Base-by-base conservation (phyloP, 2,113 vertebrate species). In the Ammodytes dubius region DNA sequence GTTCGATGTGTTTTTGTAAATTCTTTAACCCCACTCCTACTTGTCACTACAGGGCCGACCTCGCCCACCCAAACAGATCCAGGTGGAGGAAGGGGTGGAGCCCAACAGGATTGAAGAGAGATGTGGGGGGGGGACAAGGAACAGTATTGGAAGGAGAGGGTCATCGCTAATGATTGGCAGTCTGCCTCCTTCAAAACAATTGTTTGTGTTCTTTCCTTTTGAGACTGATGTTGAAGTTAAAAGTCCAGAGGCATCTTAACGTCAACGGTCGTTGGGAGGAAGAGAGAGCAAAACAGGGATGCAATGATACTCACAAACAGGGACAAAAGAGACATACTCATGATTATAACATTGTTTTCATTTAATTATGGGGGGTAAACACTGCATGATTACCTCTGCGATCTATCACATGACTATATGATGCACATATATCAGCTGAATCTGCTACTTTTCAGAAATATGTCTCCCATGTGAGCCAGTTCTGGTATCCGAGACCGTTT, bases 331-430 rank as follows among this genome's bases (percentile, higher is more conserved):
- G 77, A 85, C 79, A 74, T 76, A 84, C 87, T 90, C 72, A 83
- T 80, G 86, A 83, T 84, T 87, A 86, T 87, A 80, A 90, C 83
- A 87, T 74, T 45, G 81, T 77, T 80, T 85, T 82, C 83, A 84
- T 90, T 90, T 67, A 82, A 90, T 90, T 27, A 89, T 85, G 89
- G 82, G 88, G 88, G 82, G 74, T 45, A 69, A 88, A 87, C 83
- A 83, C 46, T 5, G 66, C 49, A 50, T 87, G 81, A 52, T 81
- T 82, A 83, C 82, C 75, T 65, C 85, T 72, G 71, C 54, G 64
- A 73, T 83, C 87, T 78, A 69, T 81, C 56, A 89, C 83, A 86
- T 61, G 57, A 79, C 77, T 73, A 81, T 60, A 81, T 85, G 77
- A 86, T 82, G 76, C 86, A 83, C 78, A 73, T 54, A 74, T 27